Evolutionary conservation across 2,888 invertebrate genomes (phyloP), one percentile per base, ranked within the genome.

Genomic region (Hoplodrina blanda): DNA sequence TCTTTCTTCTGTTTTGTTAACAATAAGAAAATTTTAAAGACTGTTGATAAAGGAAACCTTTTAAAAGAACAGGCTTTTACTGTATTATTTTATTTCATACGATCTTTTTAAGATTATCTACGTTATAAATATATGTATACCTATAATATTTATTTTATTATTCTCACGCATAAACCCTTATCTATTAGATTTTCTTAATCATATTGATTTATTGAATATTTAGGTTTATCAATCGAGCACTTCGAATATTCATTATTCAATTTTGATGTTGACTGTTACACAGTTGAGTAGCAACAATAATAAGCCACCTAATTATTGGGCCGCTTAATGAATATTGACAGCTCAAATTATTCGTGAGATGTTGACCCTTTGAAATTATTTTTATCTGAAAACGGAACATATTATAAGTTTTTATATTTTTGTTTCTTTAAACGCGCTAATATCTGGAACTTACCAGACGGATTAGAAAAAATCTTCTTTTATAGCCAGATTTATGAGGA

Each of bases 31-130:
- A 56, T 17, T 8, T 44, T n/a, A 4, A 20, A 55, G 20, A 52
- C 20, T 41, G 7, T 8, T 53, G 30, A 7, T 13, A 50, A 63
- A 50, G 33, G 64, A 44, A 70, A 37, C 64, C 73, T 63, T 73
- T 20, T 50, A 25, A 37, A 63, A 56, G 17, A 11, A 25, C 33
- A 49, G 41, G 15, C n/a, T 20, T 15, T 41, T 37, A 50, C 30
- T 33, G 46, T 56, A 30, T 60, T 25, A 17, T 46, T 17, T 15
- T 5, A 46, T 5, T 46, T 17, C 5, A 15, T 46, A 46, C 17
- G 46, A 46, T 17, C 5, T 46, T 37, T 46, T 46, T 46, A 46
- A 17, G 1, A 46, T 46, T 17, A 46, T 46, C 46, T 46, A 46
- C 46, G 17, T 17, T 17, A 46, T 17, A 1, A 46, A 17, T 15